phyloP scores from a whole-genome alignment of 2,888 invertebrate genomes.

The Heteropelma amictum region DNA sequence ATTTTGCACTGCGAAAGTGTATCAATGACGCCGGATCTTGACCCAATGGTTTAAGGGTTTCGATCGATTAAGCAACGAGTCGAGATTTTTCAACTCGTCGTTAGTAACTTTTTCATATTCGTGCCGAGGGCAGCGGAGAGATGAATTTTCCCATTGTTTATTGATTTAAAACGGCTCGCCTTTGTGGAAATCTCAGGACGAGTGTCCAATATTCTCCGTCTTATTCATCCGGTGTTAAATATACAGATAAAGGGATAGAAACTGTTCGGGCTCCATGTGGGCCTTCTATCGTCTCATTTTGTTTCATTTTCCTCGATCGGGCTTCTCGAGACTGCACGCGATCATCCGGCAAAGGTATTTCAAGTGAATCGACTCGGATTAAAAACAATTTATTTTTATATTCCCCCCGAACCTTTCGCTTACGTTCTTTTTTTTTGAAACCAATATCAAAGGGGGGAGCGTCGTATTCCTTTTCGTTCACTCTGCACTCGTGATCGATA shows the following conservation, averaged over 20 bases:
- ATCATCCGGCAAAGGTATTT: constrained; percentile 38
- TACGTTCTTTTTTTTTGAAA: neutral
- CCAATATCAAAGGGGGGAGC: neutral
- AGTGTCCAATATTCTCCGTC: neutral
- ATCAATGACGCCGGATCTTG: too few relatives aligned
- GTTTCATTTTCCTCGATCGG: neutral
- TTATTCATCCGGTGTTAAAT: neutral
- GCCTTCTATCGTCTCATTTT: neutral
- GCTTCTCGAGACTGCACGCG: constrained; percentile 36
- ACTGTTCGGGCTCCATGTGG: neutral
- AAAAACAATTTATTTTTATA: constrained; percentile 24
- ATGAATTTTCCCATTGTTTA: too few relatives aligned
- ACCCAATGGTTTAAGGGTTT: too few relatives aligned
- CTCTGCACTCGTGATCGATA: neutral
- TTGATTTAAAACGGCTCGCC: neutral
- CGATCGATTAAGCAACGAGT: too few relatives aligned
- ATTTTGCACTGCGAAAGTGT: too few relatives aligned
- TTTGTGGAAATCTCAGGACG: neutral
- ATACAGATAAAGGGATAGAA: neutral
- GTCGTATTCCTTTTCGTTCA: neutral
- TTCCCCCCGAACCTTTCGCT: neutral
- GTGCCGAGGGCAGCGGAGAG: too few relatives aligned
- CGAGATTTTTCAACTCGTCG: too few relatives aligned
- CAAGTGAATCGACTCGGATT: constrained; percentile 28
- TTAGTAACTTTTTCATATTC: too few relatives aligned